phyloP scores from a whole-genome alignment of 53 echinoderm and acorn worm genomes.

The Luidia sarsii region DNA sequence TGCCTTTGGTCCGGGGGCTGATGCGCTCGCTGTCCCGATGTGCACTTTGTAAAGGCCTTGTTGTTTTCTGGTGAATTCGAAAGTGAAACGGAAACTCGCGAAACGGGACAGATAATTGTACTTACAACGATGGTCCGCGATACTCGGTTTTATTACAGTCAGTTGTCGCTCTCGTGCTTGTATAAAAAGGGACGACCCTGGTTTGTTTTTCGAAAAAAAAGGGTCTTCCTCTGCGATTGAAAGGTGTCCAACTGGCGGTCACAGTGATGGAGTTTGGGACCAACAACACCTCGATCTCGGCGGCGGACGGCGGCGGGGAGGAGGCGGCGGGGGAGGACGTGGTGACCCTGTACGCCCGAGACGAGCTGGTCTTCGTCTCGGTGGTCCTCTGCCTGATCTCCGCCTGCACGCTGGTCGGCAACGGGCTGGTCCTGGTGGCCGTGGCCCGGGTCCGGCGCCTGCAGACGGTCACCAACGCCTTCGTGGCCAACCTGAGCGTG shows the following conservation, averaged over 20 bases:
- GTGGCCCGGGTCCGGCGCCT: constrained; percentile 26
- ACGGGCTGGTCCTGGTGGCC: constrained; percentile 32
- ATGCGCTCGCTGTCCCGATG: too few relatives aligned
- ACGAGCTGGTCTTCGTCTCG: constrained; percentile 14
- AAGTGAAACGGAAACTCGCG: too few relatives aligned
- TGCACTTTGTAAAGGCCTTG: too few relatives aligned
- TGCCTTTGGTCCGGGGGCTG: too few relatives aligned
- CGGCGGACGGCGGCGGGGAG: not conserved
- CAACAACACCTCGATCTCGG: not conserved
- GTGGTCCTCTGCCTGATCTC: not conserved
- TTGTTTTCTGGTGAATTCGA: too few relatives aligned
- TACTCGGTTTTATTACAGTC: too few relatives aligned
- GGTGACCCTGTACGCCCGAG: not conserved
- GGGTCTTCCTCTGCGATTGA: too few relatives aligned
- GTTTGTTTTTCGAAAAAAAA: too few relatives aligned
- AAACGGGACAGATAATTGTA: too few relatives aligned
- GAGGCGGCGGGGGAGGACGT: not conserved
- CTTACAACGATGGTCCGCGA: too few relatives aligned
- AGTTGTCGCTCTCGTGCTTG: too few relatives aligned
- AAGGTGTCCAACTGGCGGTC: too few relatives aligned
- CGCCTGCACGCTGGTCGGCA: not conserved
- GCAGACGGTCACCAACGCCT: constrained; percentile 32
- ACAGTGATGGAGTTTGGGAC: not conserved
- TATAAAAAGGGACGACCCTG: not conserved
- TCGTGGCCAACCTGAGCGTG: constrained; percentile 36